Evolutionary conservation across 2,113 vertebrate genomes (phyloP).

Genomic region (Ictalurus punctatus): DNA sequence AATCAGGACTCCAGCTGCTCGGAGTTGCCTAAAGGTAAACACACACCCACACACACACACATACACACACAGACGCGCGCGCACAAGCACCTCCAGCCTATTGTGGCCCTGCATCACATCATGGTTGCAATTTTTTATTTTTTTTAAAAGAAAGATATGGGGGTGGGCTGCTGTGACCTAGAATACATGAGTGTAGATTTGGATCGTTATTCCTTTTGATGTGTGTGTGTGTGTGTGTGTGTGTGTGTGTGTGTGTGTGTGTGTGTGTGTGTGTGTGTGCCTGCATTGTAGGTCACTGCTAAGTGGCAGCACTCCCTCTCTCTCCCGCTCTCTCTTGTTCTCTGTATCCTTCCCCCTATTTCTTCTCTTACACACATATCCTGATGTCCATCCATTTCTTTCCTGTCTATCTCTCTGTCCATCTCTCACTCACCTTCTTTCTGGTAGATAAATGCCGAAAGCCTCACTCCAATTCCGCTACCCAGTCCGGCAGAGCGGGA

Average conservation of each 20-base stretch:
- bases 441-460: slow-evolving; percentile 11
- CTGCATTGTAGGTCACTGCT: slow-evolving; percentile 55
- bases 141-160: slow-evolving; percentile 32
- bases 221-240: slow-evolving; percentile 49
- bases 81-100: slow-evolving; percentile 26
- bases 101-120: slow-evolving; percentile 42
- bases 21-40: neutral
- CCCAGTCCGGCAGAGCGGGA: neutral
- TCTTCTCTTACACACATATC: neutral
- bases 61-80: slow-evolving; percentile 11
- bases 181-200: slow-evolving; percentile 49
- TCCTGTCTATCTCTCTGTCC: slow-evolving; percentile 9
- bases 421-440: neutral
- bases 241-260: slow-evolving; percentile 44
- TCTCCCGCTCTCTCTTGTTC: neutral
- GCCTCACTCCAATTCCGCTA: neutral
- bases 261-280: slow-evolving; percentile 44
- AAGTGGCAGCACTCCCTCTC: slow-evolving; percentile 48
- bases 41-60: slow-evolving; percentile 13
- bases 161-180: slow-evolving; percentile 53
- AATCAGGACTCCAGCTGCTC: slow-evolving; percentile 40
- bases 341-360: neutral
- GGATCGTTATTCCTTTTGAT: slow-evolving; percentile 58
- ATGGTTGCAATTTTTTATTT: slow-evolving; percentile 40
- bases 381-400: neutral